Conservation (phyloP, 2,888 invertebrate species). For the Clistopyga incitator region DNA sequence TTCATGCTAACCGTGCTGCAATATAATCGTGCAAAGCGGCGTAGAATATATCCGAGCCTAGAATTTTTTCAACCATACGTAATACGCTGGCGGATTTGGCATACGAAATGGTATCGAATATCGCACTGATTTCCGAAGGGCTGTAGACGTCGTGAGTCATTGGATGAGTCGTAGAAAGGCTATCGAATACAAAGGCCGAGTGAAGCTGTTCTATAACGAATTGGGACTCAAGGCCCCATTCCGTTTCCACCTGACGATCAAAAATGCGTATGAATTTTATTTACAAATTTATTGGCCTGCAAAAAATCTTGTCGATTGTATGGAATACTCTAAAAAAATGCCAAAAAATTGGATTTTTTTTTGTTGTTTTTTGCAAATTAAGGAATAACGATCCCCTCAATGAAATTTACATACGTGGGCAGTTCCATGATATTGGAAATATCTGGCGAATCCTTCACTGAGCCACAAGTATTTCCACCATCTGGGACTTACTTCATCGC, state of each 20-base stretch:
- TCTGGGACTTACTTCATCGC: conserved; percentile 81
- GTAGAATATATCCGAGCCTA: conserved; percentile 86
- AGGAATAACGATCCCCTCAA: too few relatives aligned
- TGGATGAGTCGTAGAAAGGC: conserved; percentile 86
- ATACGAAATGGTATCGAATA: conserved; percentile 89
- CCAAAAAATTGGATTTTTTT: too few relatives aligned
- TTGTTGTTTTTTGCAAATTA: too few relatives aligned
- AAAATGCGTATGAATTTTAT: neutral
- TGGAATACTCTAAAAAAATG: too few relatives aligned
- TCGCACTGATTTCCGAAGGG: conserved; percentile 86
- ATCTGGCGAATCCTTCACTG: conserved; percentile 86
- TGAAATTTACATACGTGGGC: conserved; percentile 74
- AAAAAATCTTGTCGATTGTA: neutral
- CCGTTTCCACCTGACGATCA: conserved; percentile 86
- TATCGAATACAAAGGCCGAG: conserved; percentile 87
- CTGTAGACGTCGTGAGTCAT: conserved; percentile 86
- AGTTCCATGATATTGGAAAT: conserved; percentile 84
- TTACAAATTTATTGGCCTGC: conserved; percentile 46
- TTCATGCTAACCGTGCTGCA: conserved; percentile 83
- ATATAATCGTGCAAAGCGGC: conserved; percentile 87
- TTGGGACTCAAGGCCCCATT: conserved; percentile 89
- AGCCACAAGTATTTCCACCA: conserved; percentile 84
- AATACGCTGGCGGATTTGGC: conserved; percentile 88
- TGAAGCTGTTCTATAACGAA: conserved; percentile 90
- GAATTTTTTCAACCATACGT: conserved; percentile 89